Base-by-base conservation (phyloP, 2,113 vertebrate genomes). In the Rhinopomastus cyanomelas region DNA sequence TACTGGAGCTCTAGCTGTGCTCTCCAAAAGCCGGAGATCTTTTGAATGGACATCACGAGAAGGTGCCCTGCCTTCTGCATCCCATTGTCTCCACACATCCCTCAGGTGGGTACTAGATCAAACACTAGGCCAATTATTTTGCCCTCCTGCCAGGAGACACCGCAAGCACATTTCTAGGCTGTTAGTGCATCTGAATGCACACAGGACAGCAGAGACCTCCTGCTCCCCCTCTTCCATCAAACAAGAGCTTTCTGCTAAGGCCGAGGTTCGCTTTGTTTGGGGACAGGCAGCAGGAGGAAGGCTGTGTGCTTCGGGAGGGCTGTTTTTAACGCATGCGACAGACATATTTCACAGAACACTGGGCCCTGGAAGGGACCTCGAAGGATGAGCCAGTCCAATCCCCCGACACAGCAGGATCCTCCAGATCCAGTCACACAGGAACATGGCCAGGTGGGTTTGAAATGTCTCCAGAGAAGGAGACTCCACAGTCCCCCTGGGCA, bases 261-360 rank as follows among this genome's bases (percentile, higher is more conserved):
- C 7, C 37, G 9, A 81, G 6, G 10, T 69, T 12, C 6, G 16
- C 65, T 59, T 73, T 56, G 3, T 22, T 34, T 14, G 61, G 6
- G 12, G 8, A 32, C 6, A 76, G 16, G 27, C 15, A 39, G 27
- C 15, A 82, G 61, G 1, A 61, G 16, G 8, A 57, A 76, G 17
- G 16, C 20, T 3, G 9, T 27, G 7, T 19, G 7, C 7, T 68
- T 72, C 60, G 14, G 3, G 2, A 29, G 17, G 25, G 11, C 79
- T 60, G 12, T 7, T 77, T 89, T n/a, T 39, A 56, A 9, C 2
- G 2, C 0, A 1, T 17, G 21, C 44, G 21, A 51, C 1, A 61
- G 29, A 39, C 30, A 56, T 3, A 78, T 20, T 7, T 21, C 49
- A n/a, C n/a, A n/a, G n/a, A n/a, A n/a, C n/a, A n/a, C n/a, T n/a